A percentile compares a stretch with the other conserved stretches of the same genome.
Evolutionary conservation across 2,888 invertebrate genomes (phyloP).

Genomic region (Andricus curvator): DNA sequence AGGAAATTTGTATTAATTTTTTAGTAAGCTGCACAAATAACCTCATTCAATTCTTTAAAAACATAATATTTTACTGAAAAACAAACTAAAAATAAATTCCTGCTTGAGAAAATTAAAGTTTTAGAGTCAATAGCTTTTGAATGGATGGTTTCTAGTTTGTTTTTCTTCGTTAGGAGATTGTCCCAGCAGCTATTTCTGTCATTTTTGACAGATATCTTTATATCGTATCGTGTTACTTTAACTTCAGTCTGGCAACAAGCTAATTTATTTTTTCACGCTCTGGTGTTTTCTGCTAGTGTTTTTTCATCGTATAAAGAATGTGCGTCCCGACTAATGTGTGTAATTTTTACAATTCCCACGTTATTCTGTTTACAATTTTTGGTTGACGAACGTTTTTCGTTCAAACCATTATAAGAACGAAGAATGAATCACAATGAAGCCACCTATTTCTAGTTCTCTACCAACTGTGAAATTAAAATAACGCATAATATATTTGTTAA

Average conservation of each 20-base stretch:
- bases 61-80: neutral
- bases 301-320: neutral
- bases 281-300: neutral
- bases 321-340: neutral
- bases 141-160: neutral
- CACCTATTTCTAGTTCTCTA: neutral
- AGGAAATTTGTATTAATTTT: too few relatives aligned
- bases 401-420: neutral
- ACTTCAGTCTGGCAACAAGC: slow-evolving; percentile 5
- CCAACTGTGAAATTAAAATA: neutral
- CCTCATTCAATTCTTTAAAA: neutral
- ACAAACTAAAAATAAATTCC: neutral
- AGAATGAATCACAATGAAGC: neutral
- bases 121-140: neutral
- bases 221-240: slow-evolving; percentile 8
- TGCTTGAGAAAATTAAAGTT: neutral
- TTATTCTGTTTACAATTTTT: slow-evolving; percentile 2
- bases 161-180: neutral
- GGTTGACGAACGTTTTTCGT: neutral
- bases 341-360: slow-evolving; percentile 2
- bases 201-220: slow-evolving; percentile 18
- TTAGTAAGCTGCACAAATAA: too few relatives aligned
- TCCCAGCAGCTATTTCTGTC: slow-evolving; percentile 12
- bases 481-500: too few relatives aligned
- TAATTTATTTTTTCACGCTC: slow-evolving; percentile 7